Evolutionary conservation across 2,113 vertebrate genomes (phyloP).

Genomic region (Micromys minutus): DNA sequence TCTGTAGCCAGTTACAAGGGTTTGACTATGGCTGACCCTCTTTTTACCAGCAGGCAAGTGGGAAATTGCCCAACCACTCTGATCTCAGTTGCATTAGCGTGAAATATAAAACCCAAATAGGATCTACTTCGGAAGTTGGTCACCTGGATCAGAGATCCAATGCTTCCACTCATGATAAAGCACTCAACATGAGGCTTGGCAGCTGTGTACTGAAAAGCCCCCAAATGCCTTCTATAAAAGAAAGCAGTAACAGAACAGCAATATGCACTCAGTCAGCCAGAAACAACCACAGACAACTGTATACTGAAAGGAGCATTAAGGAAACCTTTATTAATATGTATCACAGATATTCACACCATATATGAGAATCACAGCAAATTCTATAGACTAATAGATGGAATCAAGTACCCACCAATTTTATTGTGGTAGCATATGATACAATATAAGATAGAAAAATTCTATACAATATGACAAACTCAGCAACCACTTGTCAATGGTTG

Average conservation of each 20-base stretch:
- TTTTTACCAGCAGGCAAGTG: not conserved
- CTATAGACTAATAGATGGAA: not conserved
- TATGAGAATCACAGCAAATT: not conserved
- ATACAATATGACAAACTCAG: not conserved
- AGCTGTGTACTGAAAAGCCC: not conserved
- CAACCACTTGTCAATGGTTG: not conserved
- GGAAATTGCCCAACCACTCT: not conserved
- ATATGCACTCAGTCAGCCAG: not conserved
- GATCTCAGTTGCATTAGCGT: not conserved
- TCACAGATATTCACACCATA: not conserved
- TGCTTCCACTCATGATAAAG: not conserved
- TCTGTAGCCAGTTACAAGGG: not conserved
- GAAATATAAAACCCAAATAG: not conserved
- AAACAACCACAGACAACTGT: not conserved
- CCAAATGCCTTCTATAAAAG: not conserved
- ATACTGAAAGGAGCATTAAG: not conserved
- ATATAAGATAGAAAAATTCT: not conserved
- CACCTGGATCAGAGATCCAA: not conserved
- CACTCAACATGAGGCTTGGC: not conserved
- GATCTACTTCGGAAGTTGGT: not conserved
- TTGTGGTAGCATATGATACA: not conserved
- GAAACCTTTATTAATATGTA: slow-evolving; percentile 55
- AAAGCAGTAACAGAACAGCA: not conserved
- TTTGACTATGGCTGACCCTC: not conserved
- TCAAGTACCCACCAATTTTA: not conserved